Base-by-base conservation (phyloP, 2,888 invertebrate species). In the Clanis bilineata region DNA sequence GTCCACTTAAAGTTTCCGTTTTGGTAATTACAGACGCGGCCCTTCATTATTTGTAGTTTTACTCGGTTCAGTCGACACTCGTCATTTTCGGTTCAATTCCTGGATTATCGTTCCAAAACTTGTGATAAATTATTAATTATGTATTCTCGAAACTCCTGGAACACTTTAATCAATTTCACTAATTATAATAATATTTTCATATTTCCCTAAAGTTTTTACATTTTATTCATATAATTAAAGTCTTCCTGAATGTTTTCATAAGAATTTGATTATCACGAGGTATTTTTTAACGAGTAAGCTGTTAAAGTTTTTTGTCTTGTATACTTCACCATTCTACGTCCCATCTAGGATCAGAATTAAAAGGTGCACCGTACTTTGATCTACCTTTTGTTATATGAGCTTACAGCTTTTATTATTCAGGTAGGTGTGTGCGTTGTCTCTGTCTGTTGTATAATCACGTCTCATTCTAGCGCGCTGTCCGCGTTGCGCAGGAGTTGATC, bases 401-500 rank as follows among this genome's bases (percentile, higher is more conserved):
- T 77, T 74, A 66, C 72, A 89, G 86, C 88, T 88, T 88, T 87
- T 83, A 79, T 83, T 79, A 83, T 85, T 79, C 90, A 88, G 88
- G 87, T 86, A 88, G 86, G 82, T 85, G 81, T 67, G 67, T 73
- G 60, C 76, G 79, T 70, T 71, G 68, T 89, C 82, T 78, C 76
- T 73, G 64, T 83, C 78, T 66, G 28, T 64, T 64, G 59, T 61
- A 59, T 67, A 62, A 32, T 55, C 66, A 61, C 62, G 62, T 87
- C 86, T 80, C 83, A 64, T 77, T 85, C 81, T 63, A 78, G 75
- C 88, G 70, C 79, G 74, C 74, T 71, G 70, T 74, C 76, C 80
- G 75, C 76, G 72, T 73, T 85, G 90, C 87, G 90, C 88, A 84
- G 83, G 90, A 90, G 90, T 87, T 73, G 85, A 79, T 83, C 76